A percentile compares a stretch with the other conserved stretches of the same genome.
Conservation (phyloP, 2,113 vertebrate species). For the Marcusenius ussheri region DNA sequence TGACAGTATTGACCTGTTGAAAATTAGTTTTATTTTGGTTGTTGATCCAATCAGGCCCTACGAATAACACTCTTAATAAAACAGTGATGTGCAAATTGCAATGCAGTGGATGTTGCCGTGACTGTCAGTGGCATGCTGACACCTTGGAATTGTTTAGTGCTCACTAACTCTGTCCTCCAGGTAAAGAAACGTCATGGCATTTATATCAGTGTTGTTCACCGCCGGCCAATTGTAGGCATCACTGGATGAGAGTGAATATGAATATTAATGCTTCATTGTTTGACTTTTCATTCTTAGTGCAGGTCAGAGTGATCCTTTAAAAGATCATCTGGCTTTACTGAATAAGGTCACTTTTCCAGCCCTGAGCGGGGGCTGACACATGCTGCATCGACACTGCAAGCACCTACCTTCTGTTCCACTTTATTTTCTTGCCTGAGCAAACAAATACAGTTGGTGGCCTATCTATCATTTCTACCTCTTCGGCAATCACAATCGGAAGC, state of each 20-base stretch:
- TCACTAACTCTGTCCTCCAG: neutral
- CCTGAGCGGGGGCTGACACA: neutral
- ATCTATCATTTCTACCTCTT: neutral
- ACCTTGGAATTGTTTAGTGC: neutral
- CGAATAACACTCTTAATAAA: neutral
- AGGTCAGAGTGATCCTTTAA: neutral
- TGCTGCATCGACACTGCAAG: neutral
- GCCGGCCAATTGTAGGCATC: neutral
- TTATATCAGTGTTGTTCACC: neutral
- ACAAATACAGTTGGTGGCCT: neutral
- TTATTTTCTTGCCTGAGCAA: neutral
- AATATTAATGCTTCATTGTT: neutral
- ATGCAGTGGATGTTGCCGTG: neutral
- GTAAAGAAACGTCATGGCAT: neutral
- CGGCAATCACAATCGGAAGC: neutral
- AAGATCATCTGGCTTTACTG: neutral
- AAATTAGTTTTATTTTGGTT: neutral
- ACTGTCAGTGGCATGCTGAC: neutral
- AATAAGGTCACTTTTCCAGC: neutral
- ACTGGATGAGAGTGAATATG: neutral
- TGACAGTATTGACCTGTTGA: neutral
- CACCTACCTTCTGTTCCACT: neutral
- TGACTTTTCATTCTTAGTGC: neutral
- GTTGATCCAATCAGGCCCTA: neutral
- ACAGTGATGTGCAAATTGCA: neutral